A percentile compares a stretch with the other conserved stretches of the same genome.
Conservation (phyloP, 1,140 invertebrate species). For the Zelostemma sp. region DNA sequence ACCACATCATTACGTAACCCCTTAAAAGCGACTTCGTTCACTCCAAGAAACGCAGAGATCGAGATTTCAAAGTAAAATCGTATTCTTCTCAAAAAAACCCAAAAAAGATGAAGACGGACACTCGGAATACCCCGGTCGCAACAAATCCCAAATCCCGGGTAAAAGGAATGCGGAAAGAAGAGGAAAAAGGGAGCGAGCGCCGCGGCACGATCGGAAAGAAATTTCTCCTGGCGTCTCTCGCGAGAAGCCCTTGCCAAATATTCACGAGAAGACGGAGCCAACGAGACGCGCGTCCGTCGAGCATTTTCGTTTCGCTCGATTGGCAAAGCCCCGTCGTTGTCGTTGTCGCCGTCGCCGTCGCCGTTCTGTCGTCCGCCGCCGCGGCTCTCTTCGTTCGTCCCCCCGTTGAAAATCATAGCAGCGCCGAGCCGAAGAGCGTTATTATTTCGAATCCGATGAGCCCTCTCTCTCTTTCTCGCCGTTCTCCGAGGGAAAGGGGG, state of each 20-base stretch:
- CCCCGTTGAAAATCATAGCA: conserved; percentile 7
- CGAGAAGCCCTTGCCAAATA: conserved; percentile 32
- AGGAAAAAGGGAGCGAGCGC: too few relatives aligned
- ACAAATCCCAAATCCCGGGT: too few relatives aligned
- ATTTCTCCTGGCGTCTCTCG: conserved; percentile 13
- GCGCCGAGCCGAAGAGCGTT: conserved; percentile 10
- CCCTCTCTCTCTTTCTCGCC: conserved; percentile 19
- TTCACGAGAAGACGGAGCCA: conserved; percentile 12
- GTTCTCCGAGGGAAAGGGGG: conserved; percentile 12
- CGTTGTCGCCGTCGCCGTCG: conserved; percentile 13
- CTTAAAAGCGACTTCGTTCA: too few relatives aligned
- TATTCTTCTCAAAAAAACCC: too few relatives aligned
- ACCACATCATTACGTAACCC: too few relatives aligned
- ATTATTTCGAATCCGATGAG: conserved; percentile 29
- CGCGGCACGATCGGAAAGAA: conserved; percentile 11
- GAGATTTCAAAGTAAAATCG: too few relatives aligned
- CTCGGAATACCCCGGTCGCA: too few relatives aligned
- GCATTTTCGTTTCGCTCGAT: conserved; percentile 45
- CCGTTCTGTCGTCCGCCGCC: conserved; percentile 11
- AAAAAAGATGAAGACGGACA: too few relatives aligned
- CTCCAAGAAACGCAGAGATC: too few relatives aligned
- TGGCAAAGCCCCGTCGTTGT: too few relatives aligned
- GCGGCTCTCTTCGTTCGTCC: conserved; percentile 24
- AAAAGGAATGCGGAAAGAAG: too few relatives aligned
- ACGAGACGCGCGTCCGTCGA: conserved; percentile 22